Conservation (phyloP, 2,888 invertebrate species). For the Operophtera brumata region DNA sequence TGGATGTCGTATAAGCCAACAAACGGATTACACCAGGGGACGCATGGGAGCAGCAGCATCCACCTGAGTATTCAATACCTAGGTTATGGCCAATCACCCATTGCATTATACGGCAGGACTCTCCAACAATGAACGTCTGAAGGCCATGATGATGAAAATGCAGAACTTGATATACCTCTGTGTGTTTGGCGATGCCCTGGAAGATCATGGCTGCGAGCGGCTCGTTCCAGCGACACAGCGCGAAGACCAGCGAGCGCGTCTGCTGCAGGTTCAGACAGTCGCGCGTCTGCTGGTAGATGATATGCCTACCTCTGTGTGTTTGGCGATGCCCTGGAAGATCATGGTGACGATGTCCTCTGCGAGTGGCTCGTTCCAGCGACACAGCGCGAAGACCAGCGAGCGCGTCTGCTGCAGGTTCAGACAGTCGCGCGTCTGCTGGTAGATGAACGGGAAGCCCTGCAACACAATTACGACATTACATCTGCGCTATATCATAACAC, state of each 20-base stretch:
- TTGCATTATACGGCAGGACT: too few relatives aligned
- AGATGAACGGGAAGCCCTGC: conserved; percentile 94
- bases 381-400: conserved; percentile 93
- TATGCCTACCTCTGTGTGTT: conserved; percentile 88
- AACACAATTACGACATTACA: conserved; percentile 31
- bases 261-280: conserved; percentile 96
- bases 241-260: conserved; percentile 94
- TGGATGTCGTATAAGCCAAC: too few relatives aligned
- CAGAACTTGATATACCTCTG: conserved; percentile 89
- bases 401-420: conserved; percentile 95
- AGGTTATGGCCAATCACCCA: too few relatives aligned
- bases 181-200: conserved; percentile 93
- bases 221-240: conserved; percentile 95
- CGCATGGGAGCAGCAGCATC: too few relatives aligned
- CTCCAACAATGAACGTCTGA: too few relatives aligned
- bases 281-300: conserved; percentile 93
- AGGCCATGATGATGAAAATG: too few relatives aligned
- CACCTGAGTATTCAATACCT: too few relatives aligned
- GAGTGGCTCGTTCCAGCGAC: conserved; percentile 93
- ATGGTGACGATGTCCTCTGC: conserved; percentile 94
- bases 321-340: conserved; percentile 94
- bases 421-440: conserved; percentile 96
- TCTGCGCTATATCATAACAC: background rate
- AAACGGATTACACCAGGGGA: too few relatives aligned
- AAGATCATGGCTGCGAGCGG: conserved; percentile 94